Percentiles rank a stretch among this genome's conserved stretches.
Evolutionary conservation across 2,888 invertebrate species (phyloP).

Genomic region (Dolichomitus sp.): DNA sequence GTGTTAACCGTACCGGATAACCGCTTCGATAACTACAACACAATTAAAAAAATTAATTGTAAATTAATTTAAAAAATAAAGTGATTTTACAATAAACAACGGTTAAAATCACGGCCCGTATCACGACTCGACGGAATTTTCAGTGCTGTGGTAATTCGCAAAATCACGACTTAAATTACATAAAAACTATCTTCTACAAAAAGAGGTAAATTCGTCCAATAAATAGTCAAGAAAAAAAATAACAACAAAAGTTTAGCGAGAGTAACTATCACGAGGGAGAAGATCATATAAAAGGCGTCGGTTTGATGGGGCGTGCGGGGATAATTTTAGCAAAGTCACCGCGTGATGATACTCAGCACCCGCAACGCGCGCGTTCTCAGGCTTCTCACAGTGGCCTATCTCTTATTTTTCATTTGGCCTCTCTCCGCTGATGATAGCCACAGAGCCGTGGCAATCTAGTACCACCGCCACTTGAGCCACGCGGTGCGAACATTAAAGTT

Average conservation of each 20-base stretch:
- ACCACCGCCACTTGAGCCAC: constrained; percentile 8
- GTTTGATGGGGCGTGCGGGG: neutral
- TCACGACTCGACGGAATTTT: too few relatives aligned
- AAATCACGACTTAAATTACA: too few relatives aligned
- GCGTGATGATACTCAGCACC: constrained; percentile 55
- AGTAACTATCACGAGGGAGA: constrained; percentile 11
- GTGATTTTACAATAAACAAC: too few relatives aligned
- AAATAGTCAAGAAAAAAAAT: neutral
- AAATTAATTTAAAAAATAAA: too few relatives aligned
- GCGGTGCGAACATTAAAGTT: constrained; percentile 54
- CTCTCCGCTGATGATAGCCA: constrained; percentile 52
- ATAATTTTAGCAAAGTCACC: constrained; percentile 46
- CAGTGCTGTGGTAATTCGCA: too few relatives aligned
- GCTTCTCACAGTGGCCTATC: constrained; percentile 27
- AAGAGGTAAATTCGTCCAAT: too few relatives aligned
- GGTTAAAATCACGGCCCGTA: too few relatives aligned
- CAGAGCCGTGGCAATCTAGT: neutral
- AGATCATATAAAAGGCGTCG: neutral
- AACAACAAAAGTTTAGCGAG: constrained; percentile 5
- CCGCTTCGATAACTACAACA: too few relatives aligned
- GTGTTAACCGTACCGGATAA: too few relatives aligned
- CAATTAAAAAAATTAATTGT: too few relatives aligned
- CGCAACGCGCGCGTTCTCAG: constrained; percentile 46
- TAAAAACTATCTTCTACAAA: too few relatives aligned
- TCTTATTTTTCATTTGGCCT: constrained; percentile 20